phyloP scores from a whole-genome alignment of 2,113 vertebrate species.

The Cinclus mexicanus region DNA sequence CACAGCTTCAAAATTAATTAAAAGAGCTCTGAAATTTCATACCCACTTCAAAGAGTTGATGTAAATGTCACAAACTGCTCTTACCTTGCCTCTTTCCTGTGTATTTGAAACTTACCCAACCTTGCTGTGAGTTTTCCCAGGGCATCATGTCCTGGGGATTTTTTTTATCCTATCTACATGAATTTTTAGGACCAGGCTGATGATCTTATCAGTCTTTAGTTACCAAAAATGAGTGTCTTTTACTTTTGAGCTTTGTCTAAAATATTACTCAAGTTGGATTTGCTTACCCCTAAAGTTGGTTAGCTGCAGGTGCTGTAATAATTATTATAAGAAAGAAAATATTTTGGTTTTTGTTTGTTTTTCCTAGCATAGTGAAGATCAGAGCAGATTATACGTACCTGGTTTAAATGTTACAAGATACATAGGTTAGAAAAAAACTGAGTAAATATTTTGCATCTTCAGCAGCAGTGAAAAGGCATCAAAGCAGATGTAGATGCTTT shows the following conservation, averaged over 20 bases:
- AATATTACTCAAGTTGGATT: accelerated
- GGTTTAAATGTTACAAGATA: not conserved
- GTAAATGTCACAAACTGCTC: not conserved
- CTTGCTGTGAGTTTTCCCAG: not conserved
- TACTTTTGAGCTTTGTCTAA: not conserved
- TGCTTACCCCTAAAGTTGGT: not conserved
- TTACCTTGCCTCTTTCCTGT: not conserved
- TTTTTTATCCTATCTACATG: not conserved
- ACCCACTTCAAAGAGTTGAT: not conserved
- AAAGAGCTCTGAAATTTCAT: not conserved
- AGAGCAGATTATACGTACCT: accelerated
- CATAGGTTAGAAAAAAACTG: not conserved
- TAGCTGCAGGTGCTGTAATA: not conserved
- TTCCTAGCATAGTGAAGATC: not conserved
- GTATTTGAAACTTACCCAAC: not conserved
- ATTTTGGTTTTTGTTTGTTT: too few relatives aligned
- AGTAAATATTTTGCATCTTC: not conserved
- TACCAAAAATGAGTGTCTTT: not conserved
- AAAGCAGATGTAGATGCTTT: not conserved
- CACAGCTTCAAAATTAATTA: not conserved
- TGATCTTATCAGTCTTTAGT: not conserved
- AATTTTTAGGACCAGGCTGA: not conserved
- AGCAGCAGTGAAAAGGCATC: not conserved
- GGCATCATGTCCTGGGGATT: accelerated
- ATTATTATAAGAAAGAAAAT: not conserved